Conservation (phyloP, 2,888 invertebrate genomes). For the Leucozona laternaria region DNA sequence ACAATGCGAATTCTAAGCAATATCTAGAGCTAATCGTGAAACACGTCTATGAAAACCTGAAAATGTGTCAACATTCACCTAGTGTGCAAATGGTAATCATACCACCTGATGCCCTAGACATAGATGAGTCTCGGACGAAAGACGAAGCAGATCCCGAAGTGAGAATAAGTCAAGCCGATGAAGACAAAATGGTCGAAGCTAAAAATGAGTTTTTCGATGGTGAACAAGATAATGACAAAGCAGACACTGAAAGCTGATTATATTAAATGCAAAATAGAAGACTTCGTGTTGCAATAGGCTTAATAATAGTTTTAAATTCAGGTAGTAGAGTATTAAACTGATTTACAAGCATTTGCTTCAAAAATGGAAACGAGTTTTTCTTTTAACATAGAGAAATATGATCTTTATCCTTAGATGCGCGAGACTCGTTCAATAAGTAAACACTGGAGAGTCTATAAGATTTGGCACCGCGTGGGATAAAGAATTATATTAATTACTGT, state of each 20-base stretch:
- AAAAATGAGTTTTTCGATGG: conserved; percentile 96
- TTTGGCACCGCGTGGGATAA: too few species aligned
- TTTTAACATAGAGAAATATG: too few species aligned
- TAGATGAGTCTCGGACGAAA: conserved; percentile 86
- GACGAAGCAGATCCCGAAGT: conserved; percentile 94
- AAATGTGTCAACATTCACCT: conserved; percentile 96
- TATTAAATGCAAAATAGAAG: not conserved
- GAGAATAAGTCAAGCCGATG: conserved; percentile 89
- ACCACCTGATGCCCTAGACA: conserved; percentile 91
- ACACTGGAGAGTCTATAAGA: too few species aligned
- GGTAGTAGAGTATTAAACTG: conserved; percentile 57
- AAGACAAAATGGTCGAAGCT: conserved; percentile 92
- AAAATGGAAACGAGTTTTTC: not conserved
- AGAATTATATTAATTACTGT: too few species aligned
- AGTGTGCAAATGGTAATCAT: conserved; percentile 99
- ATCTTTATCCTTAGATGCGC: too few species aligned
- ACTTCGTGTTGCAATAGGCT: conserved; percentile 58
- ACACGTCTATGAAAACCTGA: conserved; percentile 95
- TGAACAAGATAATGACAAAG: conserved; percentile 94
- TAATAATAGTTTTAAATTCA: conserved; percentile 50
- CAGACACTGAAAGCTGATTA: conserved; percentile 82
- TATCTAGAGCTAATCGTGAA: conserved; percentile 96
- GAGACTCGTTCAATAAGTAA: too few species aligned
- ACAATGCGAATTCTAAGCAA: conserved; percentile 97
- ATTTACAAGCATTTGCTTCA: conserved; percentile 37